Evolutionary conservation across 2,113 vertebrate species (phyloP), one percentile per base, ranked within the genome.

Genomic region (Phaethornis superciliosus): DNA sequence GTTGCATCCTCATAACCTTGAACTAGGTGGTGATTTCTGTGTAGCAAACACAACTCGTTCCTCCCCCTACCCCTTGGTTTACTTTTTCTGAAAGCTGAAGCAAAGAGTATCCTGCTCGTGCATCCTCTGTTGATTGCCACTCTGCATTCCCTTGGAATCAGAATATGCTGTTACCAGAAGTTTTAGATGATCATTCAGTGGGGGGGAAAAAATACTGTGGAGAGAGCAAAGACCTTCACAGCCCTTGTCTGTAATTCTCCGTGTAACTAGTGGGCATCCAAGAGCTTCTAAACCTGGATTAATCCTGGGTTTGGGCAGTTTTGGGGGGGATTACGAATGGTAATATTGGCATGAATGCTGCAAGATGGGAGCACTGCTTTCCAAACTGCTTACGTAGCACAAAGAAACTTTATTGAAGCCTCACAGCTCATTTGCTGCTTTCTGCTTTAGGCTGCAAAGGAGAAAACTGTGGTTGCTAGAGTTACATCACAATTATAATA

Each of bases 401-500:
- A 46, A 49, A 65, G 88, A 7, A 76, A 35, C 68, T 37, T n/a
- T 9, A 42, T 78, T 15, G 81, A 49, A 71, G 54, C 67, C 77
- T 82, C 67, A 58, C 0, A 11, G 33, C 74, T 90, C 2, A 1
- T 1, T 5, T 35, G 71, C 81, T 37, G 60, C 89, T 72, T 75
- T 85, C 74, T 47, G 2, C 69, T 81, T 46, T 32, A 55, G 75
- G 35, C 60, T 52, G 35, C 1, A 0, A 62, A 64, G 85, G 58
- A 63, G 30, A 12, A 81, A 80, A 35, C 10, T 12, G n/a, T 46
- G 59, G 54, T 84, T 95, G 86, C 77, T 88, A 40, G 74, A 67
- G 47, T 90, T 86, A 46, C 94, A 88, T 89, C 85, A 30, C 88
- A 93, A 81, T 92, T 87, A 93, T 9, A 15, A 65, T 86, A 92